Evolutionary conservation across 2,888 invertebrate genomes (phyloP), one percentile per base, ranked within the genome.

Genomic region (Synergus gifuensis): DNA sequence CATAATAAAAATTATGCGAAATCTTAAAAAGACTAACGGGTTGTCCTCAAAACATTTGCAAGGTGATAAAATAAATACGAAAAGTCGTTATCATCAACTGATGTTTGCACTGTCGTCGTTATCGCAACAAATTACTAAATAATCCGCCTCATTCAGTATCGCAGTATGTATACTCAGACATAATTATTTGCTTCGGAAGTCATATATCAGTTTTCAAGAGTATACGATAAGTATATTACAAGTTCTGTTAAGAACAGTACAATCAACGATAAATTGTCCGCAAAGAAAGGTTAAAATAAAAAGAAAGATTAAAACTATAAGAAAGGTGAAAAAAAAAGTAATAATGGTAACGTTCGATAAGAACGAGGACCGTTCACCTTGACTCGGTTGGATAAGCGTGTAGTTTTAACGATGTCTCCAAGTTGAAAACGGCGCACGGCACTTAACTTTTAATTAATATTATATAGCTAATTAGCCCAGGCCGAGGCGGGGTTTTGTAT

Each of bases 381-480:
- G 54, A 54, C 54, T 73, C n/a, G 49, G 54, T 73, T 73, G 73
- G 73, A 73, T 73, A 73, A 73, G 73, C 54, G 73, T 73, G 28
- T 49, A 49, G 54, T 73, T 73, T 73, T 73, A 73, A 73, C 73
- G 54, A 73, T 73, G 73, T 73, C 73, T 73, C 73, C 73, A 36
- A 86, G 87, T 87, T 88, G 87, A 88, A 88, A 88, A 88, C 87
- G 85, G 85, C 85, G 85, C 83, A 85, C 80, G 86, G 88, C 88
- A 89, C 90, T 91, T 91, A 91, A 91, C 90, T 91, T 92, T 91
- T 92, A 92, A 92, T 92, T 92, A 92, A 91, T 91, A 92, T 91
- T 91, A 91, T 92, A 92, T 90, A 91, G 91, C 91, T 91, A 91
- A 92, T 92, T 92, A 92, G 91, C 89, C 90, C 86, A 87, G 40